A percentile compares a stretch with the other conserved stretches of the same genome.
phyloP scores from a whole-genome alignment of 2,113 vertebrate species.

The Strix aluco region DNA sequence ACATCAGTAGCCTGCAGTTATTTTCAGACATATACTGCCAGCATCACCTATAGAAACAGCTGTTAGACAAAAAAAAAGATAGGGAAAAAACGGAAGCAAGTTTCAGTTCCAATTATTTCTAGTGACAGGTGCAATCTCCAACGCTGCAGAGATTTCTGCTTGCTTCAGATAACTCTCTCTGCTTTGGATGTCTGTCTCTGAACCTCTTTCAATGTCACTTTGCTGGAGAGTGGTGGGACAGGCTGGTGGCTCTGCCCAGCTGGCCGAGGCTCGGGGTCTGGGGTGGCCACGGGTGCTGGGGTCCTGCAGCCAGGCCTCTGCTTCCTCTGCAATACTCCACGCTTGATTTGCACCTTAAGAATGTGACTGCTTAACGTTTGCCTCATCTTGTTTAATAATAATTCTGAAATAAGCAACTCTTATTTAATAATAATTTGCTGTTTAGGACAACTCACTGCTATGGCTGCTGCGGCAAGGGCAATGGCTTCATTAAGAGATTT shows the following conservation, averaged over 20 bases:
- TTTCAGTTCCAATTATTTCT: not conserved
- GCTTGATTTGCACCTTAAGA: not conserved
- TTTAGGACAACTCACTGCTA: not conserved
- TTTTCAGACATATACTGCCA: not conserved
- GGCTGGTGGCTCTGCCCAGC: not conserved
- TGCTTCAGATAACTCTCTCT: not conserved
- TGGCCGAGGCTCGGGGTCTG: accelerated
- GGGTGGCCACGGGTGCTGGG: not conserved
- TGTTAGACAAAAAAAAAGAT: not conserved
- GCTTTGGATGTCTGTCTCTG: not conserved
- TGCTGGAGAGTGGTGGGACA: not conserved
- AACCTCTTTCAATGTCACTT: accelerated
- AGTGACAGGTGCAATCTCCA: conserved; percentile 32
- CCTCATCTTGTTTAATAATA: not conserved
- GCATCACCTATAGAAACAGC: conserved; percentile 1
- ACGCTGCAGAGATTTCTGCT: conserved; percentile 31
- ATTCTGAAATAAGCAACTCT: not conserved
- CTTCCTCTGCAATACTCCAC: not conserved
- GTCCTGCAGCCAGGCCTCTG: not conserved
- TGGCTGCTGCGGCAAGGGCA: not conserved
- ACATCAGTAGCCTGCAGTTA: not conserved
- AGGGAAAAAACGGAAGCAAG: not conserved
- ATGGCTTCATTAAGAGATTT: not conserved
- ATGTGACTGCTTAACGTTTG: not conserved
- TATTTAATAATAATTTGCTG: not conserved